These are phyloP conservation scores for Dreissena polymorpha DNA, from an alignment of 1,140 invertebrate species.

Conservation along the genomic window DNA sequence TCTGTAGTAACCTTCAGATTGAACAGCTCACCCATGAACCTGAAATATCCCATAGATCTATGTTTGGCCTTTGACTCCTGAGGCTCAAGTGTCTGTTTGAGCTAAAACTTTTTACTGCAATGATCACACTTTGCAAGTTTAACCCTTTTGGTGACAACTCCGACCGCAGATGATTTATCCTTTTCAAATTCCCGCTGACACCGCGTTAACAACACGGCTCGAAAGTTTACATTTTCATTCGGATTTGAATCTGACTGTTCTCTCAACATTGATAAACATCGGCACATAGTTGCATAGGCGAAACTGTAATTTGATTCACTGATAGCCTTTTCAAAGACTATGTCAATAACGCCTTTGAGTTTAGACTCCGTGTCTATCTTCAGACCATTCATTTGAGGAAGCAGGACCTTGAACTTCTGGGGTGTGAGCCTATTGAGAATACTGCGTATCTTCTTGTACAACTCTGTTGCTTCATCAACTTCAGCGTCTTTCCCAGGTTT, in stretches of 20 bases:
- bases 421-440: constrained; percentile 97
- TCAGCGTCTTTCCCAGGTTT: constrained; percentile 74
- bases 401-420: constrained; percentile 92
- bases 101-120: constrained; percentile 57
- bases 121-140: constrained; percentile 66
- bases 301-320: constrained; percentile 96
- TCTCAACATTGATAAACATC: constrained; percentile 76
- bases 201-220: constrained; percentile 89
- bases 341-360: constrained; percentile 91
- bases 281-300: constrained; percentile 91
- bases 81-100: constrained; percentile 84
- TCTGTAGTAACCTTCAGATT: constrained; percentile 94
- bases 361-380: constrained; percentile 90
- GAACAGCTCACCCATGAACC: constrained; percentile 94
- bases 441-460: constrained; percentile 91
- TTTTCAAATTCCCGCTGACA: constrained; percentile 95
- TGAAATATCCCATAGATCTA: constrained; percentile 92
- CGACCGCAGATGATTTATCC: constrained; percentile 84
- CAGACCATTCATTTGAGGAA: constrained; percentile 86
- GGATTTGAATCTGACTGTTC: constrained; percentile 69
- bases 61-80: constrained; percentile 88
- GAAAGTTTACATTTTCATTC: constrained; percentile 85
- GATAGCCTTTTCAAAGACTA: constrained; percentile 96
- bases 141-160: constrained; percentile 64
- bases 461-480: constrained; percentile 83